These are phyloP conservation scores for Drosophila neutralis DNA, from an alignment of 2,888 invertebrate genomes.

Conservation along the genomic window DNA sequence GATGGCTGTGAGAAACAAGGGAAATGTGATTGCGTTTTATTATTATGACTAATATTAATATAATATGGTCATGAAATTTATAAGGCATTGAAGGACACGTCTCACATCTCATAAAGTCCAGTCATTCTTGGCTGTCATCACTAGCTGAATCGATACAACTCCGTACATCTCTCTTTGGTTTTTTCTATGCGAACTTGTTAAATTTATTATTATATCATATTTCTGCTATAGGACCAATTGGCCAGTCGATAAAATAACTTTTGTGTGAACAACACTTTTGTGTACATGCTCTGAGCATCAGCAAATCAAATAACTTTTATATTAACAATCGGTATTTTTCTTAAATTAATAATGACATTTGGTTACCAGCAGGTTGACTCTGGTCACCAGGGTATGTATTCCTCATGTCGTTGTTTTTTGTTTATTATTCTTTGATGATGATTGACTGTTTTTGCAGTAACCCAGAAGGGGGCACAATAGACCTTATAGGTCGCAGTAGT, in stretches of 20 bases:
- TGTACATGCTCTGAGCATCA: not conserved
- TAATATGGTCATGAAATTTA: not conserved
- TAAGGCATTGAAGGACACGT: not conserved
- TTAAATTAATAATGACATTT: not conserved
- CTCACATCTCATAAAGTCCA: not conserved
- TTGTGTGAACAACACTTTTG: not conserved
- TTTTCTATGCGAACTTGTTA: not conserved
- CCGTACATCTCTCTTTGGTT: not conserved
- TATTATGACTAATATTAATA: not conserved
- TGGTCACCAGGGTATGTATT: not conserved
- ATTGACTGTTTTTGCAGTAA: constrained; percentile 39
- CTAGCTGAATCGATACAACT: not conserved
- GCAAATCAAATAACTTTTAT: not conserved
- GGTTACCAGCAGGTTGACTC: not conserved
- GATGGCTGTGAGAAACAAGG: constrained; percentile 24
- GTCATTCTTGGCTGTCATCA: not conserved
- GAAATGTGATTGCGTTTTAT: constrained; percentile 52
- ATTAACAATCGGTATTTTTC: not conserved
- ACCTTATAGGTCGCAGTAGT: too few species aligned
- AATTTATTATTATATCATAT: not conserved
- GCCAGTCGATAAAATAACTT: not conserved
- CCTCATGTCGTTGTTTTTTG: constrained; percentile 5
- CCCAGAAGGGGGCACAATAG: too few species aligned
- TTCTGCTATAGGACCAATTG: not conserved
- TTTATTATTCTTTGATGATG: constrained; percentile 30